phyloP scores from a whole-genome alignment of 2,797 vertebrate genomes.

The Nothura maculosa region DNA sequence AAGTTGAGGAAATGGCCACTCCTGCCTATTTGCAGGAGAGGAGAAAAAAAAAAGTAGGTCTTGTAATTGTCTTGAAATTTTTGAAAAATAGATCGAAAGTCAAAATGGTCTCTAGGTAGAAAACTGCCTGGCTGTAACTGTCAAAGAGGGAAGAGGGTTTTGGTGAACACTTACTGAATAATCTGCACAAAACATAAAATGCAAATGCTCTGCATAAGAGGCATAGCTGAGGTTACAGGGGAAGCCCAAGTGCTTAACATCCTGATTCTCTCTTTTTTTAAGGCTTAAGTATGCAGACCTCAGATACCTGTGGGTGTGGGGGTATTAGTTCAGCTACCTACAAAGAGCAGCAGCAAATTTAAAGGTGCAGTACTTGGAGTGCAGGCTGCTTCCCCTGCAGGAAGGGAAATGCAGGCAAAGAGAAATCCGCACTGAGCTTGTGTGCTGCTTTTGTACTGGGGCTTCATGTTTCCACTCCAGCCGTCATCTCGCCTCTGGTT shows the following conservation, averaged over 20 bases:
- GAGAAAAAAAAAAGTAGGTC: too few species aligned
- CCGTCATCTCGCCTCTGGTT: neutral
- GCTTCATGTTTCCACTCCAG: neutral
- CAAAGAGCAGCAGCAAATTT: neutral
- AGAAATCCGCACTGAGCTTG: neutral
- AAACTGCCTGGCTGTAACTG: neutral
- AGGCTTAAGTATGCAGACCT: neutral
- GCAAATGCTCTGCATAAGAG: neutral
- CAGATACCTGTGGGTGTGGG: accelerated
- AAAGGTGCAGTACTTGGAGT: neutral
- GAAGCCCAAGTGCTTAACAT: neutral
- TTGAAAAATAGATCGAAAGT: neutral
- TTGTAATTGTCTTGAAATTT: accelerated
- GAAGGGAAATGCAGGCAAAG: neutral
- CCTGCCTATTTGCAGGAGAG: neutral
- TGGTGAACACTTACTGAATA: neutral
- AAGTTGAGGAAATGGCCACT: neutral
- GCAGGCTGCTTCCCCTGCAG: neutral
- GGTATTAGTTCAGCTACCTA: neutral
- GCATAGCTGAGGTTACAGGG: neutral
- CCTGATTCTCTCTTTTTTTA: neutral
- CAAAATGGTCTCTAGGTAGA: neutral
- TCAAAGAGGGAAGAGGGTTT: neutral
- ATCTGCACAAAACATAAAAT: neutral
- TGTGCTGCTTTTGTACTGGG: neutral